A percentile compares a stretch with the other conserved stretches of the same genome.
These are phyloP conservation scores for Zeuzera pyrina DNA, from an alignment of 2,888 invertebrate genomes.

Conservation along the genomic window DNA sequence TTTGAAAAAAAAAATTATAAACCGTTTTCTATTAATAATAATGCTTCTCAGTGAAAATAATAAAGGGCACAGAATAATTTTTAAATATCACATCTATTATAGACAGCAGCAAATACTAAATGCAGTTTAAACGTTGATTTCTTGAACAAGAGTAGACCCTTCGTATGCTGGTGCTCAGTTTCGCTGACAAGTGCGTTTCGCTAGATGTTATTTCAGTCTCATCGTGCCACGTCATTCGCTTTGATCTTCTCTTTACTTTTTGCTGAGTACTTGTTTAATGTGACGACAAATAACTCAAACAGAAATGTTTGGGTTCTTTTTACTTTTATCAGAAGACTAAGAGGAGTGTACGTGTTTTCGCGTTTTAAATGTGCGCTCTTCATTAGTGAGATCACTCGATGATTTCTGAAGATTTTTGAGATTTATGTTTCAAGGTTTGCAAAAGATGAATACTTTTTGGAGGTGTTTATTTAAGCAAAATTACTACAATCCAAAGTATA, in stretches of 20 bases:
- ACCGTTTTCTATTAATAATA: too few species aligned
- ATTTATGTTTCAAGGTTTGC: background rate
- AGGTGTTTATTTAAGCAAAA: too few species aligned
- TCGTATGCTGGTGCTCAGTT: too few species aligned
- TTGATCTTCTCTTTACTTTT: slow-evolving; percentile 65
- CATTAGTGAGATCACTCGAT: slow-evolving; percentile 57
- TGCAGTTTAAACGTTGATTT: too few species aligned
- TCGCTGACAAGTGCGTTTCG: slow-evolving; percentile 36
- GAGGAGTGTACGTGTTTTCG: slow-evolving; percentile 41
- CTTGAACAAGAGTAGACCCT: too few species aligned
- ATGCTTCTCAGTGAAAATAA: too few species aligned
- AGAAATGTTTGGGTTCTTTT: slow-evolving; percentile 49
- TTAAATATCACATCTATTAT: too few species aligned
- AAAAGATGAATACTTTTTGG: background rate
- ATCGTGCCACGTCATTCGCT: slow-evolving; percentile 48
- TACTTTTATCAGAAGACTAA: slow-evolving; percentile 60
- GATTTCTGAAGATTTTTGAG: slow-evolving; percentile 25
- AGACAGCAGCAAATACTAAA: too few species aligned
- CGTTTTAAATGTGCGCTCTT: slow-evolving; percentile 54
- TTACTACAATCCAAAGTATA: too few species aligned
- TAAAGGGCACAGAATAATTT: too few species aligned
- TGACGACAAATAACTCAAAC: slow-evolving; percentile 69
- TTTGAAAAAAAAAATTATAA: too few species aligned
- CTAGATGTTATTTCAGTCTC: slow-evolving; percentile 56
- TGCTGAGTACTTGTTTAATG: slow-evolving; percentile 63